A percentile compares a stretch with the other conserved stretches of the same genome.
phyloP scores from a whole-genome alignment of 1,140 invertebrate genomes.

The Amphibalanus amphitrite region DNA sequence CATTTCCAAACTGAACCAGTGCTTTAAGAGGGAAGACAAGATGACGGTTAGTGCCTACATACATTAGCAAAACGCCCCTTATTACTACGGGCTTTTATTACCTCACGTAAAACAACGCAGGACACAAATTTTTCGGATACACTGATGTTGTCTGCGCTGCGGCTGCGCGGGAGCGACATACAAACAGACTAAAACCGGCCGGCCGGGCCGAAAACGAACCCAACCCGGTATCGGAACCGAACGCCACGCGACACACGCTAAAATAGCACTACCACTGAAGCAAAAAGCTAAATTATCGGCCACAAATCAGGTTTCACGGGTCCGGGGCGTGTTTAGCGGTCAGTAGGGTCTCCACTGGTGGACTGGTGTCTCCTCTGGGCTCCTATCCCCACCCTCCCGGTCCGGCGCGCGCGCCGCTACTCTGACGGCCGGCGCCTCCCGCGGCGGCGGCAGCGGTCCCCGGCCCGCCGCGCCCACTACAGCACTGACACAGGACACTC shows the following conservation, averaged over 20 bases:
- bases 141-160: background rate
- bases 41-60: too few species aligned
- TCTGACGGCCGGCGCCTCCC: too few species aligned
- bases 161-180: background rate
- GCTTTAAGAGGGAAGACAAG: too few species aligned
- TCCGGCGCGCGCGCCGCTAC: too few species aligned
- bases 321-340: too few species aligned
- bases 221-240: background rate
- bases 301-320: background rate
- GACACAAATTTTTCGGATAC: background rate
- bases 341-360: too few species aligned
- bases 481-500: too few species aligned
- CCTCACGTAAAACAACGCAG: background rate
- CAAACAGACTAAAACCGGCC: background rate
- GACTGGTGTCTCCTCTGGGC: too few species aligned
- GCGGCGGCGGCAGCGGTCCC: too few species aligned
- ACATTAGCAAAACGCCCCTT: background rate
- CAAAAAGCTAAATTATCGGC: slow-evolving; percentile 1
- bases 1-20: too few species aligned
- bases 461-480: too few species aligned
- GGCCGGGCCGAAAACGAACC: background rate
- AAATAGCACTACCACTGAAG: background rate
- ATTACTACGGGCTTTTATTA: slow-evolving; percentile 1
- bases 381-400: too few species aligned
- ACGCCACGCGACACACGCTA: background rate